Evolutionary conservation across 2,113 vertebrate genomes (phyloP).

Genomic region (Cricetomys ansorgei): DNA sequence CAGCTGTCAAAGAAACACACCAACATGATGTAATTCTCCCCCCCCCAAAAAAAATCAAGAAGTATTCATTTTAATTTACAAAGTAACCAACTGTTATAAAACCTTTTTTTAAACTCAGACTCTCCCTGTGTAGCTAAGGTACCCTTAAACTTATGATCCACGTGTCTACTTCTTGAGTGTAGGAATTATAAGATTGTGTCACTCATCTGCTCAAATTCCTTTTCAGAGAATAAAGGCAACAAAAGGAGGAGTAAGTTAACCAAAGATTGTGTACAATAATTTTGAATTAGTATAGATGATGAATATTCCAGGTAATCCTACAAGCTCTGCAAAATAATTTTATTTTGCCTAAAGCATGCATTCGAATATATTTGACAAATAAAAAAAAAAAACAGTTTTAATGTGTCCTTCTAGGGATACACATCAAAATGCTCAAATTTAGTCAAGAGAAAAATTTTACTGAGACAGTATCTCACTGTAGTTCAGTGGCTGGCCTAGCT

Average conservation of each 20-base stretch:
- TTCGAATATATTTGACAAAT: conserved; percentile 7
- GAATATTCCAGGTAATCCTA: neutral
- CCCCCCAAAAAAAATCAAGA: conserved; percentile 5
- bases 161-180: neutral
- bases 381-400: conserved; percentile 29
- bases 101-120: neutral
- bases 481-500: neutral
- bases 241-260: neutral
- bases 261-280: neutral
- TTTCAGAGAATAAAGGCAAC: neutral
- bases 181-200: neutral
- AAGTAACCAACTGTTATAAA: conserved; percentile 12
- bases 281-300: neutral
- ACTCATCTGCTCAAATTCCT: neutral
- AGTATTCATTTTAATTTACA: neutral
- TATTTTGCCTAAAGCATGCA: neutral
- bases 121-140: neutral
- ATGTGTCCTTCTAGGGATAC: neutral
- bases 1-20: no score
- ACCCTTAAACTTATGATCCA: neutral
- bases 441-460: conserved; percentile 14
- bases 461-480: neutral
- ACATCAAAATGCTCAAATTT: neutral
- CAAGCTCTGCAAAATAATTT: conserved; percentile 35
- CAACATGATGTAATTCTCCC: neutral